phyloP scores from a whole-genome alignment of 2,797 vertebrate species.

The Sebastes oblongus region DNA sequence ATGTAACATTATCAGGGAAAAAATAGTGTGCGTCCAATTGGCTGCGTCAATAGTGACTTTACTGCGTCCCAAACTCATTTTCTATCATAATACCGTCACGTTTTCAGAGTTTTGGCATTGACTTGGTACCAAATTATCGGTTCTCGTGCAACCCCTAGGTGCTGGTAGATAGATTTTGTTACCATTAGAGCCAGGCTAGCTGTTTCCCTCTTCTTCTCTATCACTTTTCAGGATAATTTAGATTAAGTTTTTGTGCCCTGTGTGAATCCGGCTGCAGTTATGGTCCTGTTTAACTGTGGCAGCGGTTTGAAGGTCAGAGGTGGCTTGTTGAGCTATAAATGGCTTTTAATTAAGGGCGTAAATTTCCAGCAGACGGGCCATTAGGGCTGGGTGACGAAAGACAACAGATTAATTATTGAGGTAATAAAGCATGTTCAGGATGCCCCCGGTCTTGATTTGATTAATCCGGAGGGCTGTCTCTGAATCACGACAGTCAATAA shows the following conservation, averaged over 20 bases:
- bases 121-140: too few relatives aligned
- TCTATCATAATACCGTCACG: too few relatives aligned
- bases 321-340: constrained; percentile 47
- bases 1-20: too few relatives aligned
- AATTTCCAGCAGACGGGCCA: constrained; percentile 31
- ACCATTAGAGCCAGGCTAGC: not conserved
- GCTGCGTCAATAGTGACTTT: too few relatives aligned
- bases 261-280: constrained; percentile 26
- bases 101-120: too few relatives aligned
- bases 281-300: constrained; percentile 16
- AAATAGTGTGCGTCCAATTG: rapidly evolving
- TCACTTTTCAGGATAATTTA: constrained; percentile 22
- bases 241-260: not conserved
- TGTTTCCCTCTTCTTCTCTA: not conserved
- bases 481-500: constrained; percentile 1
- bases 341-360: constrained; percentile 56
- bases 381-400: constrained; percentile 22
- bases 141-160: not conserved
- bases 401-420: constrained; percentile 56
- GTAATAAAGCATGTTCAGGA: constrained; percentile 47
- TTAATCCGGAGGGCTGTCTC: constrained; percentile 7
- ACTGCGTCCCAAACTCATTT: too few relatives aligned
- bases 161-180: not conserved
- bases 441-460: constrained; percentile 25
- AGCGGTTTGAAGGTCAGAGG: constrained; percentile 58